These are phyloP conservation scores for Bathynomus jamesi DNA, from an alignment of 1,140 invertebrate species.

Conservation along the genomic window DNA sequence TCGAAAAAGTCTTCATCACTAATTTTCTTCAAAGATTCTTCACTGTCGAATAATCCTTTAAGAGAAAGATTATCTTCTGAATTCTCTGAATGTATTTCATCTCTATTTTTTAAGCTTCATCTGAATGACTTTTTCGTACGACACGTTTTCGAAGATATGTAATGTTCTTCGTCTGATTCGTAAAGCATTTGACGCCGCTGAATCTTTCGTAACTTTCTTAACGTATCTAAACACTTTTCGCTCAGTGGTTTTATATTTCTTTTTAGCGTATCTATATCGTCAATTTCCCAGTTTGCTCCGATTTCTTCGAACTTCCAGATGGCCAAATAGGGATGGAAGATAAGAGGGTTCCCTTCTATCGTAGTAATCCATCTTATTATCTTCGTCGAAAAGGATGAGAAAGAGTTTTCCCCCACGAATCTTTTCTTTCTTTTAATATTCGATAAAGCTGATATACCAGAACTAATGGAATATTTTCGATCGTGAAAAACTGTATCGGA, in stretches of 20 bases:
- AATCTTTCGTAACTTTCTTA: constrained; percentile 6
- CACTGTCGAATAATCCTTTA: background rate
- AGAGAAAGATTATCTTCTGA: background rate
- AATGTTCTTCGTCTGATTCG: constrained; percentile 19
- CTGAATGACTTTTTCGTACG: constrained; percentile 10
- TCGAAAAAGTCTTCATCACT: too few relatives aligned
- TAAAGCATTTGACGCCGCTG: background rate
- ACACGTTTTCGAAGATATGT: constrained; percentile 31
- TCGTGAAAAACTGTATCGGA: background rate
- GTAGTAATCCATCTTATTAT: background rate
- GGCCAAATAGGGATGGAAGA: background rate
- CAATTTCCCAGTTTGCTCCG: background rate
- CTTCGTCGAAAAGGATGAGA: background rate
- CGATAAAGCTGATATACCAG: constrained; percentile 27
- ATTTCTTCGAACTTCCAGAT: background rate
- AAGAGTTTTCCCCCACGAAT: constrained; percentile 6
- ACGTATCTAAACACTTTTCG: constrained; percentile 17
- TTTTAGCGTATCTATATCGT: background rate
- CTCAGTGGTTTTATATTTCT: constrained; percentile 18
- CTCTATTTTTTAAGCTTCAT: background rate
- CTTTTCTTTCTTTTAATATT: constrained; percentile 27
- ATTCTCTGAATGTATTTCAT: background rate
- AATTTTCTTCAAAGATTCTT: background rate
- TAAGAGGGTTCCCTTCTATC: background rate
- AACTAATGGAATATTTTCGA: constrained; percentile 23